A percentile compares a stretch with the other conserved stretches of the same genome.
Evolutionary conservation across 2,888 invertebrate species (phyloP).

Genomic region (Drosophila rellima): DNA sequence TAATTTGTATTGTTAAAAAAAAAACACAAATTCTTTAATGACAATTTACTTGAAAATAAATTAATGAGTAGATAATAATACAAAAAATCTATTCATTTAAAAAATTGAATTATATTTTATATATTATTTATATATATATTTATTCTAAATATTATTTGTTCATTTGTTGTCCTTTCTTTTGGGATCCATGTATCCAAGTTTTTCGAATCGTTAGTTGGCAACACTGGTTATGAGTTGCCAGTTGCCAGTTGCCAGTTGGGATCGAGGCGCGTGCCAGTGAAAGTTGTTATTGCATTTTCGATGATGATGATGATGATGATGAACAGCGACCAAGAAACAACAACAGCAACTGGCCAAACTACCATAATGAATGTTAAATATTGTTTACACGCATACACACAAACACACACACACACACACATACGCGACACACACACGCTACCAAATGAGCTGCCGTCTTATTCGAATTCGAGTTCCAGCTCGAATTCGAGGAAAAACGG

Average conservation of each 20-base stretch:
- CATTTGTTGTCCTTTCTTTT: neutral
- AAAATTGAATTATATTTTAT: too few relatives aligned
- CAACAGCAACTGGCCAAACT: conserved; percentile 59
- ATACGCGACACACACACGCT: neutral
- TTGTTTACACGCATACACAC: conserved; percentile 51
- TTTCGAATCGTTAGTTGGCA: neutral
- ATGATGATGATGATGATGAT: conserved; percentile 15
- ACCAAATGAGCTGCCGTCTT: too few relatives aligned
- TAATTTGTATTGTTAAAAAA: neutral
- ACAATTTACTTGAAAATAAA: too few relatives aligned
- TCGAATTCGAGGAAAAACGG: conserved; percentile 54
- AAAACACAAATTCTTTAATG: too few relatives aligned
- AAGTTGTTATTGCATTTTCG: conserved; percentile 75
- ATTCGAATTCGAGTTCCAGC: too few relatives aligned
- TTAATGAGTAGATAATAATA: too few relatives aligned
- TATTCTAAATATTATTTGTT: neutral
- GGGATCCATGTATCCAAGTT: neutral
- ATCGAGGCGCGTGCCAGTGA: conserved; percentile 65
- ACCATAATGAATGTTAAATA: conserved; percentile 70
- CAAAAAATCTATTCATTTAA: too few relatives aligned
- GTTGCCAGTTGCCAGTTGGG: neutral
- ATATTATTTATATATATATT: neutral
- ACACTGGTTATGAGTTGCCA: neutral
- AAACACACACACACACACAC: conserved; percentile 15
- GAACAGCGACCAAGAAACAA: conserved; percentile 21